Base-by-base conservation (phyloP, 2,797 vertebrate species). In the Falco biarmicus region DNA sequence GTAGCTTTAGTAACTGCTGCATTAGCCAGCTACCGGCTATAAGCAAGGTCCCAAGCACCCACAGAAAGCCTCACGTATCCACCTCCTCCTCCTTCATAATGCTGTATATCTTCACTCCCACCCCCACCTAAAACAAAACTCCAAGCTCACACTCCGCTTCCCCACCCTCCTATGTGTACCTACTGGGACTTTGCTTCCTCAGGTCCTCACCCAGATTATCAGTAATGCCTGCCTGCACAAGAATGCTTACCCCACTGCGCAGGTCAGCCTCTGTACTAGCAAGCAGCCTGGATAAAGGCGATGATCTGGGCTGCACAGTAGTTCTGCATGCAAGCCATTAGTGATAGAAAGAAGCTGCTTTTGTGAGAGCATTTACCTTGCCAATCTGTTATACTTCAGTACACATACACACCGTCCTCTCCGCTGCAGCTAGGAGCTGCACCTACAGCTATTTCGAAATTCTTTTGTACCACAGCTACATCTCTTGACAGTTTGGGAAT, bases 351-450 rank as follows among this genome's bases (percentile, higher is more conserved):
- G 64, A 43, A 77, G 32, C 12, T 50, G 10, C 39, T 53, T 48
- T 16, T 0, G 0, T 14, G 60, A 25, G 6, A 51, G 13, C 20
- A 15, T 74, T 45, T 74, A 54, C 68, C 39, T 63, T 25, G 32
- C 24, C 34, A 11, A 66, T 47, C 28, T 24, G 66, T 14, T 39
- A 11, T 1, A 7, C 26, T n/a, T 45, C 1, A 12, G 19, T 17
- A 31, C 21, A 13, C 0, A 1, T 2, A 6, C 6, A 69, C 21
- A 9, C 7, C 0, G 45, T 68, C 22, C 31, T 29, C 69, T 24
- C 21, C 32, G 3, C 19, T 24, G 59, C 60, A 32, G 73, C 69
- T 8, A 24, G 16, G 29, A 75, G 64, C 32, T 47, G 43, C n/a
- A 34, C 5, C n/a, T 51, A 11, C 11, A 31, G 41, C 73, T 41